Evolutionary conservation across 2,113 vertebrate genomes (phyloP), one percentile per base, ranked within the genome.

Genomic region (Thunnus thynnus): DNA sequence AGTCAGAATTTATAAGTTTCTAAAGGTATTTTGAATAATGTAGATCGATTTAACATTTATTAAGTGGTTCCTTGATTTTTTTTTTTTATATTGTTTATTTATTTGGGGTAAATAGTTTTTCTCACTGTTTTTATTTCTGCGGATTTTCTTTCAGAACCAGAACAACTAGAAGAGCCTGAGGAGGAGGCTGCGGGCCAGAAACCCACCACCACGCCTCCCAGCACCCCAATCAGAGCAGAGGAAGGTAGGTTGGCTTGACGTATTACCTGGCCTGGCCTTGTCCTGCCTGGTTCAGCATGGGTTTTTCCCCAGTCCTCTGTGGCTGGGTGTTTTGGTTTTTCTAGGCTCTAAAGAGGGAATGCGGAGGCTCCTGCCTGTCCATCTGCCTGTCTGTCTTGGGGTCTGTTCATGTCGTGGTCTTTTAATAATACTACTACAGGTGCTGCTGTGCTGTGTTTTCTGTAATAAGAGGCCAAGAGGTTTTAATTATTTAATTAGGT

Each of bases 181-280:
- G 87, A 92, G 16, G 95, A 96, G 50, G 88, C 93, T 62, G 96
- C 95, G 71, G 96, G 93, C 66, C 92, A 91, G 54, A 95, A 95
- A 41, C 89, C 92, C 2, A 96, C 95, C 51, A 93, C 93, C 84
- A 98, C 97, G 0, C 97, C 97, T 16, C 97, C 98, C 72, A 97
- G 97, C 69, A 97, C 97, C 16, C 98, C 97, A 0, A 79, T 96
- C 80, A 95, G 95, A 93, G 92, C 94, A 79, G 97, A 97, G 80
- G 97, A 99, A 97, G 98, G 98, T 99, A 97, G 12, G 97, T 89
- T 25, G 13, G 5, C 72, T 74, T 20, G 51, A 58, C 5, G 32
- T 20, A 18, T 62, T 5, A 12, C 25, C 62, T 22, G 51, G 30
- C 32, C 52, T 18, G 22, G 46, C 62, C 32, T 32, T 8, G 32